phyloP scores from a whole-genome alignment of 2,888 invertebrate genomes.

The Eurytoma adleriae region DNA sequence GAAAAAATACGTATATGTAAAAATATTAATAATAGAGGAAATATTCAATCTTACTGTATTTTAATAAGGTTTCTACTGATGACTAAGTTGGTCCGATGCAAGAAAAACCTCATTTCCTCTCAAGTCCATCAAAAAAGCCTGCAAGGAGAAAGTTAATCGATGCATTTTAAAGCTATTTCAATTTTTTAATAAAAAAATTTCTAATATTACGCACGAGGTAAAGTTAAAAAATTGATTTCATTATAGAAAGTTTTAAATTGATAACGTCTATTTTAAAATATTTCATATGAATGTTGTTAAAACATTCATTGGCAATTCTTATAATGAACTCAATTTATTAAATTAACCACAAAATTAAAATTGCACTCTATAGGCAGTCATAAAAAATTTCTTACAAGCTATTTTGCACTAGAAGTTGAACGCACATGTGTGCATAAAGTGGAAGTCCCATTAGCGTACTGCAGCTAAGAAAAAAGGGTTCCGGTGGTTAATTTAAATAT shows the following conservation, averaged over 20 bases:
- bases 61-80: constrained; percentile 30
- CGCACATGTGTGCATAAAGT: not conserved
- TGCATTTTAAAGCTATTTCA: constrained; percentile 27
- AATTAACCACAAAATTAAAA: not conserved
- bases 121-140: constrained; percentile 46
- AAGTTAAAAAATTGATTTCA: not conserved
- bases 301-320: not conserved
- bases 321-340: not conserved
- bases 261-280: not conserved
- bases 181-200: constrained; percentile 22
- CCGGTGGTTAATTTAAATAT: too few relatives aligned
- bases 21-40: not conserved
- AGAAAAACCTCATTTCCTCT: constrained; percentile 48
- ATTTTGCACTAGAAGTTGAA: not conserved
- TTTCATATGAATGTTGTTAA: not conserved
- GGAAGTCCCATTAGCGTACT: not conserved
- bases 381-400: not conserved
- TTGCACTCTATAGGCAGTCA: not conserved
- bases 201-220: not conserved
- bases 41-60: constrained; percentile 41
- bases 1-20: not conserved
- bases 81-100: constrained; percentile 24
- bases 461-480: too few relatives aligned
- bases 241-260: not conserved
- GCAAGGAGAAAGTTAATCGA: constrained; percentile 45